A percentile compares a stretch with the other conserved stretches of the same genome.
phyloP scores from a whole-genome alignment of 2,797 vertebrate genomes.

The Philypnodon macrostomus region DNA sequence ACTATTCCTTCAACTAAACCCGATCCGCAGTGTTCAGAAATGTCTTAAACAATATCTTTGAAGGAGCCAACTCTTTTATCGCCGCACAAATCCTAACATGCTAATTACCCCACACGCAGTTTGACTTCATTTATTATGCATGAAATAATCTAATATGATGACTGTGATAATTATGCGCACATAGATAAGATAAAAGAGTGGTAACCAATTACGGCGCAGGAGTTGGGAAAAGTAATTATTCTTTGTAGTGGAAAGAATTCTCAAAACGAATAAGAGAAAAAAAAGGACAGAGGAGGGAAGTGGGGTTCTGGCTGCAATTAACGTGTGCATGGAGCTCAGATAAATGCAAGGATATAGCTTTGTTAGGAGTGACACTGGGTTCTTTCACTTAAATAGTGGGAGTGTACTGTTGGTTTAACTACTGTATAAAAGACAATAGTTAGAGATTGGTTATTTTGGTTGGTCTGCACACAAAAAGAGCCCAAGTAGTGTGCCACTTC shows the following conservation, averaged over 20 bases:
- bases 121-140: slow-evolving; percentile 78
- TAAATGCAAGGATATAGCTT: slow-evolving; percentile 34
- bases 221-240: slow-evolving; percentile 75
- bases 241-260: slow-evolving; percentile 72
- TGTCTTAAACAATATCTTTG: slow-evolving; percentile 50
- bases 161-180: slow-evolving; percentile 77
- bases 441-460: no score
- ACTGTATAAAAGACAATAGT: no score
- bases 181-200: slow-evolving; percentile 77
- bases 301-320: slow-evolving; percentile 37
- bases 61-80: slow-evolving; percentile 47
- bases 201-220: slow-evolving; percentile 70
- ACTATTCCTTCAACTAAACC: no score
- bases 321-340: slow-evolving; percentile 35
- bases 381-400: slow-evolving; percentile 2
- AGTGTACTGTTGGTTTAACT: no score
- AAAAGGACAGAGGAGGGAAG: not conserved
- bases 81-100: slow-evolving; percentile 65
- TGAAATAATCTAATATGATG: slow-evolving; percentile 79
- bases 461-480: no score
- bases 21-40: slow-evolving; percentile 55
- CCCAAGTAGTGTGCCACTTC: no score
- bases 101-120: slow-evolving; percentile 75
- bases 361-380: slow-evolving; percentile 22
- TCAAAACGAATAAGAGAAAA: slow-evolving; percentile 31